Base-by-base conservation (phyloP, 2,113 vertebrate species). In the Sarotherodon lohbergeri region DNA sequence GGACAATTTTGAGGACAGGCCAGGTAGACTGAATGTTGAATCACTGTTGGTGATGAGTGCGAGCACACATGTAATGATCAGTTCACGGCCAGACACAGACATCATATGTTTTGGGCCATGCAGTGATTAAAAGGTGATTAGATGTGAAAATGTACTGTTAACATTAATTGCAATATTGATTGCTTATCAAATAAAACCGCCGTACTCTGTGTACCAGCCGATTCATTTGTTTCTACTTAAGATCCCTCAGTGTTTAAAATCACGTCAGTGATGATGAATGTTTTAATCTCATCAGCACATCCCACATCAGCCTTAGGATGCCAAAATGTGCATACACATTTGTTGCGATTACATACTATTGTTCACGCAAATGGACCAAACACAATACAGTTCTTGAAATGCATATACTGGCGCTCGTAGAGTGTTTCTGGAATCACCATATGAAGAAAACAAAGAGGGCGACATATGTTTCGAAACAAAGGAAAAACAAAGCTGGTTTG, bases 401-500 rank as follows among this genome's bases (percentile, higher is more conserved):
- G 4, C 82, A 57, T 85, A 84, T 46, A 85, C 41, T 86, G 89
- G 84, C 83, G n/a, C 80, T 48, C 6, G 7, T 3, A 36, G 71
- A 82, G 48, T 78, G 76, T 85, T 86, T 73, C 43, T 86, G 78
- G 59, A 61, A n/a, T 86, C 66, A 2, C 24, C 59, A 61, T 34
- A 24, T 82, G 36, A 86, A 89, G 57, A 48, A 88, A 90, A 85
- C 41, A 90, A 80, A 82, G 76, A 78, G 56, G 68, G 27, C 81
- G 14, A 52, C 14, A 27, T 85, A 9, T 27, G 5, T 63, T 81
- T 57, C 1, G 9, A 84, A 78, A 68, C n/a, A 12, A 87, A 68
- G 54, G 39, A 50, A 59, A 87, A 41, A 63, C 84, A 76, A 89
- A 89, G 68, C 88, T 91, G 88, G 85, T 82, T 91, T 86, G 22